Evolutionary conservation across 1,140 invertebrate species (phyloP), one percentile per base, ranked within the genome.

Genomic region (Aphaenogaster floridana): DNA sequence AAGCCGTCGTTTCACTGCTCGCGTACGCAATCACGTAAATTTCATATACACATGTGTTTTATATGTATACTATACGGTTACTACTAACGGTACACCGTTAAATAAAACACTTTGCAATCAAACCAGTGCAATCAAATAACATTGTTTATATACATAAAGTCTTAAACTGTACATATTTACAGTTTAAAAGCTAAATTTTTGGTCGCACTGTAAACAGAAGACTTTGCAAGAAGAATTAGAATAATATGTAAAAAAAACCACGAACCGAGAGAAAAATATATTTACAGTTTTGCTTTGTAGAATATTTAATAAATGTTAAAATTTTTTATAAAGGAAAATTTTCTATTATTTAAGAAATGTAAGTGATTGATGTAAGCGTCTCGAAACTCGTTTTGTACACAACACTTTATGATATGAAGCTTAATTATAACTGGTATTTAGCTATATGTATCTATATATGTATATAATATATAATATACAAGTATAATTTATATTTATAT

Each of bases 101-200:
- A 59, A 9, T 34, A 28, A 3, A 63, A 63, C 61, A 63, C 6
- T 63, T 63, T 36, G 34, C 61, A 15, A 17, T 63, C 2, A 42
- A 66, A 63, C 13, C 34, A 63, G 61, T 63, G 42, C 48, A 36
- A 54, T 72, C 48, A 71, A 52, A 9, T 52, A 71, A 52, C 4
- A 54, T 54, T 36, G 15, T 0, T 72, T 34, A 15, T 72, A n/a
- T 36, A 54, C 28, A 21, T 36, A 17, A 34, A 52, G 17, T 54
- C 6, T 54, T 54, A 54, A 72, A 71, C 34, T 69, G 36, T 48
- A 71, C 21, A 21, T 76, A 76, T 57, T 1, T 76, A 59, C n/a
- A 77, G 5, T 61, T 61, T 77, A 77, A 28, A 45, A 77, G 2
- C 74, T 77, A 77, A 45, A 9, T 61, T 77, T 77, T 61, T 77